Base-by-base conservation (phyloP, 64 coral and sea anemone species). In the Platygyra sinensis region DNA sequence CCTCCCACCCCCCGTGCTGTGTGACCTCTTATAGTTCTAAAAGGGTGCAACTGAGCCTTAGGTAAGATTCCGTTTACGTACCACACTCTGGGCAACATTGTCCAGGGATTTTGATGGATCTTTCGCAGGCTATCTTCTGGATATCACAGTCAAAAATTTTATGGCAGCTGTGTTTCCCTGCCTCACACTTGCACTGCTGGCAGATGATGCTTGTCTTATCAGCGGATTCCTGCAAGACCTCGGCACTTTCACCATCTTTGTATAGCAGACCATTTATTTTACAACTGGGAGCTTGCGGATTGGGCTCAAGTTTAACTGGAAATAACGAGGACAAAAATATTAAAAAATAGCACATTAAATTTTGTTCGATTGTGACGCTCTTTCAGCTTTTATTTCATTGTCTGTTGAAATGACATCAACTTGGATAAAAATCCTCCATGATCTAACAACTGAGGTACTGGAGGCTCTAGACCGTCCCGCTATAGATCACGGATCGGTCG, bases 131-230 rank as follows among this genome's bases (percentile, higher is more conserved):
- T 32, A 38, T 19, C 5, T 72, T 69, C 63, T 85, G 81, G 28
- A 85, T 85, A 50, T 85, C 62, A 51, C 81, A 85, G 61, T 85
- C 81, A 28, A 49, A 85, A 7, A 85, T 85, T 63, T 85, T 85
- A 52, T 85, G 81, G 22, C 81, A 85, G 2, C 18, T 51, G 38
- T 85, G 81, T 71, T 52, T 69, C 25, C 81, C 81, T 4, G 81
- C 62, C 13, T 85, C 30, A 14, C 81, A 85, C 38, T 38, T 69
- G 63, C 81, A 85, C 60, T 85, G 81, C 39, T 72, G 62, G 18
- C 81, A 85, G n/a, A 71, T 71, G 8, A 85, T 71, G 24, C 63
- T 71, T 39, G 31, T 72, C 36, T 85, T 85, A 22, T 85, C 63
- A 69, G 32, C 81, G 12, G 62, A 72, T 72, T 85, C 36, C 36